Evolutionary conservation across 2,888 invertebrate species (phyloP).

Genomic region (Tupiocoris notatus): DNA sequence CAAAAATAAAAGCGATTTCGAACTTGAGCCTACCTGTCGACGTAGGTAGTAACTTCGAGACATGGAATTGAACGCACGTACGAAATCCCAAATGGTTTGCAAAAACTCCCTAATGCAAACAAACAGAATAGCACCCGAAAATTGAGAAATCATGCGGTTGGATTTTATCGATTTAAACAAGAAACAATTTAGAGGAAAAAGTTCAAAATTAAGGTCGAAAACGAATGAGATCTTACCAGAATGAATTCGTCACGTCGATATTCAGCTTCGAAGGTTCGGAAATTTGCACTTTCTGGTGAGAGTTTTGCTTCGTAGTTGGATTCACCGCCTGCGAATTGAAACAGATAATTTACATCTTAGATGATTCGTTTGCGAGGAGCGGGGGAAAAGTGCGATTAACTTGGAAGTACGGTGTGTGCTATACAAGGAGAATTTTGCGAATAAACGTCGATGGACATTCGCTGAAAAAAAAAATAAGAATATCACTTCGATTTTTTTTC

Average conservation of each 20-base stretch:
- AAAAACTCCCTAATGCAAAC: neutral
- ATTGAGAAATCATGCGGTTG: no score
- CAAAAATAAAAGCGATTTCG: no score
- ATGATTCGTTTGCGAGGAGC: no score
- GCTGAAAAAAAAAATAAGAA: no score
- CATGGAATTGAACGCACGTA: neutral
- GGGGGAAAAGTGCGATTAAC: no score
- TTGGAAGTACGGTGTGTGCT: no score
- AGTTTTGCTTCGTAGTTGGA: constrained; percentile 7
- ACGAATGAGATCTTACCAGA: no score
- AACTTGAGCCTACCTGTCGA: neutral
- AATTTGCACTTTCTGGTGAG: constrained; percentile 1
- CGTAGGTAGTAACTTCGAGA: neutral
- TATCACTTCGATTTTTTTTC: no score
- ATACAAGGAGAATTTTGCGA: no score
- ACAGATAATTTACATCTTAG: no score
- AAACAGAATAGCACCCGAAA: neutral
- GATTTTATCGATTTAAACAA: neutral
- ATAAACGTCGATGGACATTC: no score
- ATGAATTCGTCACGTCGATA: constrained; percentile 26
- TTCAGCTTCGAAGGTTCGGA: constrained; percentile 16
- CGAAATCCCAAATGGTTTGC: neutral
- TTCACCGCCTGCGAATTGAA: constrained; percentile 26
- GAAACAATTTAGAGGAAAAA: neutral
- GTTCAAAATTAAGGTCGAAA: neutral